Conservation (phyloP, 2,888 invertebrate genomes). For the Coecobrya sp. region DNA sequence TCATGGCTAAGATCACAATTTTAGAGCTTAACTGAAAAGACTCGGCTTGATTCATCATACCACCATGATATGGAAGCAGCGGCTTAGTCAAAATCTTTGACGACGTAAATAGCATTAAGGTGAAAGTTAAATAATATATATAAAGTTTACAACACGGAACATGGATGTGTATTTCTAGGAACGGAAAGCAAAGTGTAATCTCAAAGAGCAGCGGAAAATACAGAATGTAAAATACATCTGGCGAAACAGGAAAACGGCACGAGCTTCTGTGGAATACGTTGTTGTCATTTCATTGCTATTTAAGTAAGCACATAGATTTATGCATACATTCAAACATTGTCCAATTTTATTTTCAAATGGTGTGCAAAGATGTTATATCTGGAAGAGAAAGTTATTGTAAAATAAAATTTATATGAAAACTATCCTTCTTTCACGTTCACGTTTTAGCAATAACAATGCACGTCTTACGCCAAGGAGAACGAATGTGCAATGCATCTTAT, state of each 20-base stretch:
- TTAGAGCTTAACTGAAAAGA: neutral
- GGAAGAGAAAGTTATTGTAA: neutral
- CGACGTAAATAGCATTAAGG: neutral
- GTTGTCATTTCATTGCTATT: neutral
- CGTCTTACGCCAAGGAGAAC: neutral
- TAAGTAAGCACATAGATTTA: neutral
- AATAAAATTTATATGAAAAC: neutral
- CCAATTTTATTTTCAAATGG: neutral
- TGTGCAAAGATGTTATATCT: too few relatives aligned
- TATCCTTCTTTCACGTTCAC: conserved; percentile 2
- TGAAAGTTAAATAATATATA: neutral
- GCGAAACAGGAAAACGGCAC: neutral
- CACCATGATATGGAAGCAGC: neutral
- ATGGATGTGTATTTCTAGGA: neutral
- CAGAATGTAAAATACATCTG: neutral
- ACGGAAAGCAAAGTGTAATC: neutral
- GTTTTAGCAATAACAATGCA: conserved; percentile 16
- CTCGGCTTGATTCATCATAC: neutral
- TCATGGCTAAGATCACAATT: neutral
- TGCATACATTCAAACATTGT: neutral
- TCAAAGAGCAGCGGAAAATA: neutral
- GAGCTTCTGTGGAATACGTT: neutral
- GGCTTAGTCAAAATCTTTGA: conserved; percentile 23
- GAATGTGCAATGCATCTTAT: conserved; percentile 64
- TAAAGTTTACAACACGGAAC: neutral